A percentile compares a stretch with the other conserved stretches of the same genome.
phyloP scores from a whole-genome alignment of 2,113 vertebrate species.

The Erythrocebus patas region DNA sequence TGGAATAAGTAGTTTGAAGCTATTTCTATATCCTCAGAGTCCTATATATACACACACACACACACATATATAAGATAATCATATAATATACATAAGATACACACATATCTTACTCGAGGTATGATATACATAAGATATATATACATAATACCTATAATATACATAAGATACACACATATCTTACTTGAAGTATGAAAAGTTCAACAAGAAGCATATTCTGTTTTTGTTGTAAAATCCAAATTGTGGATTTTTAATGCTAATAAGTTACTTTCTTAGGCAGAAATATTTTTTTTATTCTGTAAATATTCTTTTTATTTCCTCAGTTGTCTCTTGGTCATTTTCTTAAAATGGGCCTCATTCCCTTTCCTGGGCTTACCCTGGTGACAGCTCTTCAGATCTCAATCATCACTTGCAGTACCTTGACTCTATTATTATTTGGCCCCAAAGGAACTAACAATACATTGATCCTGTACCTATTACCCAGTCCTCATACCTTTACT shows the following conservation, averaged over 20 bases:
- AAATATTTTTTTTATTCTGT: neutral
- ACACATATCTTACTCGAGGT: neutral
- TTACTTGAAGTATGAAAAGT: neutral
- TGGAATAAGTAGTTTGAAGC: neutral
- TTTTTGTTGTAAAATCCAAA: neutral
- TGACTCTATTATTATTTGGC: neutral
- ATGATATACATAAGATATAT: neutral
- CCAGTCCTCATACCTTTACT: neutral
- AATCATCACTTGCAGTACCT: neutral
- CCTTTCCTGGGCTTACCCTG: neutral
- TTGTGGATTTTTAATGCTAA: neutral
- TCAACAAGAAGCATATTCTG: neutral
- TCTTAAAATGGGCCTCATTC: neutral
- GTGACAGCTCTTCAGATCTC: neutral
- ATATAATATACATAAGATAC: no score
- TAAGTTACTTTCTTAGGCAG: neutral
- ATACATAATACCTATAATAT: no score
- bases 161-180: neutral
- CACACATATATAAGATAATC: neutral
- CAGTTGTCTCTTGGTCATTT: neutral
- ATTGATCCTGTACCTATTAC: neutral
- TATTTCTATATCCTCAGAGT: neutral
- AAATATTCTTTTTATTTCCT: neutral
- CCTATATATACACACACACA: neutral
- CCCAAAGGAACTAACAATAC: neutral